Percentiles rank a stretch among this genome's conserved stretches.
Evolutionary conservation across 2,113 vertebrate species (phyloP).

Genomic region (Trogon surrucura): DNA sequence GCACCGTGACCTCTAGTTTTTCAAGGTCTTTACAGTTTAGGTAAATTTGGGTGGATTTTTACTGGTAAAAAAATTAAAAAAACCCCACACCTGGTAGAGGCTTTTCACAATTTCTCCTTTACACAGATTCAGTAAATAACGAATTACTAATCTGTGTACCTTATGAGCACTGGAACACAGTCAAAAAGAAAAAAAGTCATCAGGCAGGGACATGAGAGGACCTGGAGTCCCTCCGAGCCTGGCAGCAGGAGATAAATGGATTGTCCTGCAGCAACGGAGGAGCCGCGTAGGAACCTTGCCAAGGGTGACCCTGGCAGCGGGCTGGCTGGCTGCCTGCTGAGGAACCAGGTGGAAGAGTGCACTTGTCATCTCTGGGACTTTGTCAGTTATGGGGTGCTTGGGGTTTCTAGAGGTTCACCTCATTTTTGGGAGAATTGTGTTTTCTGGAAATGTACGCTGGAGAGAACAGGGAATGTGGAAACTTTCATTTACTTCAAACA

Average conservation of each 20-base stretch:
- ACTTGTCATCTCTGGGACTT: not conserved
- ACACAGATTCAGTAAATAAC: not conserved
- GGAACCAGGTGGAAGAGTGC: not conserved
- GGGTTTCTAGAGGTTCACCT: not conserved
- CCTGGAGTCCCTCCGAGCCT: not conserved
- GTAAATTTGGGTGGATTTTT: not conserved
- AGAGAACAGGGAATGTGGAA: not conserved
- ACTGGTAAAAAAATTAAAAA: not conserved
- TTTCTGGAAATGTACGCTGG: not conserved
- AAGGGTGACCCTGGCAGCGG: not conserved
- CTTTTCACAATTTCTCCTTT: not conserved
- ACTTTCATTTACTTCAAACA: not conserved
- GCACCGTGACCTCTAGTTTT: not conserved
- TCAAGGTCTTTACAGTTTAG: not conserved
- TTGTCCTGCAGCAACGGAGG: not conserved
- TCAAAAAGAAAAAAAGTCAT: not conserved
- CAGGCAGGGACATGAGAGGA: not conserved
- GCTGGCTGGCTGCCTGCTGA: not conserved
- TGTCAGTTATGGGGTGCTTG: not conserved
- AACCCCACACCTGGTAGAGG: not conserved
- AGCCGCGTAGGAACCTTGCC: not conserved
- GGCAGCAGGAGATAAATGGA: not conserved
- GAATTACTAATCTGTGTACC: not conserved
- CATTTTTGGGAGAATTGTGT: not conserved
- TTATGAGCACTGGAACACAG: not conserved